Evolutionary conservation across 2,888 invertebrate genomes (phyloP).

Genomic region (Tipula helvola): DNA sequence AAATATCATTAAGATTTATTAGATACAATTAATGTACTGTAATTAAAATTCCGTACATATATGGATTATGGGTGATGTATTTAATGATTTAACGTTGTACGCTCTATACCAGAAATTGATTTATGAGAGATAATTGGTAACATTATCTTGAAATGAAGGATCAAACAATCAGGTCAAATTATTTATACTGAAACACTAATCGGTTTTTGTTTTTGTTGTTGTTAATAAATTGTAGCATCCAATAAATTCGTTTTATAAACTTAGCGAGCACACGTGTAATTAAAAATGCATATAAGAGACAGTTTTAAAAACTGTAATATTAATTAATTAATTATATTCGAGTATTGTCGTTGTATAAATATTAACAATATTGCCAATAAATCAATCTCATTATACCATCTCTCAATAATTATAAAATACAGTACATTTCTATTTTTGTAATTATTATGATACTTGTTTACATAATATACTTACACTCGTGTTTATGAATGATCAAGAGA

Average conservation of each 20-base stretch:
- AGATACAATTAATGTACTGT: not conserved
- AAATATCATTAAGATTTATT: not conserved
- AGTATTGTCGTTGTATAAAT: not conserved
- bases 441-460: not conserved
- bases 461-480: not conserved
- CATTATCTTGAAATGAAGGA: not conserved
- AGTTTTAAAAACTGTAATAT: not conserved
- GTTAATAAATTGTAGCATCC: not conserved
- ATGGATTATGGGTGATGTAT: not conserved
- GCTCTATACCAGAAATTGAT: not conserved
- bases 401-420: not conserved
- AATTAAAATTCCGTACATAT: not conserved
- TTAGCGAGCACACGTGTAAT: not conserved
- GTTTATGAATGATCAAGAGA: not conserved
- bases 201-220: no score
- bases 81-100: not conserved
- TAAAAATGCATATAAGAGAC: not conserved
- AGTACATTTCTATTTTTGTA: not conserved
- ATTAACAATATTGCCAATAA: not conserved
- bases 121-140: not conserved
- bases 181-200: no score
- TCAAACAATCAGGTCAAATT: not conserved
- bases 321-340: not conserved
- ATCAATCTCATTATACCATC: not conserved
- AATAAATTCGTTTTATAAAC: not conserved